Conservation (phyloP, 2,888 invertebrate genomes). For the Chrysolina americana region DNA sequence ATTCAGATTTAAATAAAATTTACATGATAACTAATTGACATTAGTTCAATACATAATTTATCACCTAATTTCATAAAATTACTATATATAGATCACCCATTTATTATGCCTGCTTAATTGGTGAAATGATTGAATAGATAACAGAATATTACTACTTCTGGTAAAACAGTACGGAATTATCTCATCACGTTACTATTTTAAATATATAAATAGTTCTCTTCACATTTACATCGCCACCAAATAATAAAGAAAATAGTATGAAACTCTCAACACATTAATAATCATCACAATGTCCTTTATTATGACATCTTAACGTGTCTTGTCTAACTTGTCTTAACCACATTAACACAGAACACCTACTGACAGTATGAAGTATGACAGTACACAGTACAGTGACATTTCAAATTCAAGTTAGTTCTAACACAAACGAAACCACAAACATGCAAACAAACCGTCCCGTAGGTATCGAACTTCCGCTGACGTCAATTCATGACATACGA, state of each 20-base stretch:
- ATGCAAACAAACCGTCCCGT: too few species aligned
- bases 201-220: background rate
- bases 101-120: constrained; percentile 23
- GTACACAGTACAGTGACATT: too few species aligned
- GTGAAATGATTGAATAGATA: constrained; percentile 8
- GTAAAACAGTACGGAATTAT: background rate
- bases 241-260: background rate
- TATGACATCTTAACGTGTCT: constrained; percentile 1
- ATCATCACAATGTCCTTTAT: constrained; percentile 10
- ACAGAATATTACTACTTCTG: background rate
- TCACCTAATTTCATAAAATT: constrained; percentile 18
- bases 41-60: constrained; percentile 3
- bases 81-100: constrained; percentile 44
- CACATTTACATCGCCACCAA: background rate
- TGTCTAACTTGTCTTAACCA: too few species aligned
- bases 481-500: too few species aligned
- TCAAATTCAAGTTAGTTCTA: too few species aligned
- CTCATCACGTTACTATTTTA: background rate
- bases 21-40: constrained; percentile 21
- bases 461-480: too few species aligned
- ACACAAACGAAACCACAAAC: too few species aligned
- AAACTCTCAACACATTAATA: constrained; percentile 8
- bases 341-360: background rate
- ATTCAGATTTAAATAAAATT: constrained; percentile 8
- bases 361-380: too few species aligned